Evolutionary conservation across 2,888 invertebrate species (phyloP), one percentile per base, ranked within the genome.

Genomic region (Selenia dentaria): DNA sequence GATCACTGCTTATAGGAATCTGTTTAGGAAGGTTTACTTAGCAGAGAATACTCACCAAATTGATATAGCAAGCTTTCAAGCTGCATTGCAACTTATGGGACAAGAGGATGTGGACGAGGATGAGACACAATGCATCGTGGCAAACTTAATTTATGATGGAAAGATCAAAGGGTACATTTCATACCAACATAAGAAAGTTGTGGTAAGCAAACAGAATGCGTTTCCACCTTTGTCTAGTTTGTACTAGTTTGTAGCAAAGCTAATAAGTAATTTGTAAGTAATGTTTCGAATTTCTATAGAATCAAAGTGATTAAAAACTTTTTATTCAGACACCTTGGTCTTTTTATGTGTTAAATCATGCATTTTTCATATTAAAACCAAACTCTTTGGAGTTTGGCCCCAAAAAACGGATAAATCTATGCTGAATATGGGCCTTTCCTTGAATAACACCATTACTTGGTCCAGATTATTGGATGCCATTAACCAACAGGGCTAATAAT

Each of bases 131-230:
- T 99, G 99, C 82, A 96, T 99, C 66, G 94, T 99, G 2, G 98
- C 98, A 1, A 99, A 99, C 91, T 93, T 99, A 40, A 99, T 99
- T 66, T 97, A 94, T 73, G 98, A 98, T 83, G 97, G 97, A 13
- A 98, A 98, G 91, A 97, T 99, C 63, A 99, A 99, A 80, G 99
- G 99, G 0, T 99, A 99, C 81, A 98, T 99, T 70, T 98, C 99
- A 0, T 96, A 98, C 86, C 96, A 97, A 64, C 99, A 99, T 83
- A 96, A 98, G 78, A 99, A 98, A 85, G 93, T 99, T 43, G 99
- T 99, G 33, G 96, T 99, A 31, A 98, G 98, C 68, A 99, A 99
- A 80, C 96, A 97, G 75, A 98, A 97, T 90, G 96, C 99, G 0
- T 99, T 99, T 79, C 99, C 99, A 2, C 87, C 93, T 8, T 80